phyloP scores from a whole-genome alignment of 2,797 vertebrate species.

The Microctenopoma stevenorrisi region DNA sequence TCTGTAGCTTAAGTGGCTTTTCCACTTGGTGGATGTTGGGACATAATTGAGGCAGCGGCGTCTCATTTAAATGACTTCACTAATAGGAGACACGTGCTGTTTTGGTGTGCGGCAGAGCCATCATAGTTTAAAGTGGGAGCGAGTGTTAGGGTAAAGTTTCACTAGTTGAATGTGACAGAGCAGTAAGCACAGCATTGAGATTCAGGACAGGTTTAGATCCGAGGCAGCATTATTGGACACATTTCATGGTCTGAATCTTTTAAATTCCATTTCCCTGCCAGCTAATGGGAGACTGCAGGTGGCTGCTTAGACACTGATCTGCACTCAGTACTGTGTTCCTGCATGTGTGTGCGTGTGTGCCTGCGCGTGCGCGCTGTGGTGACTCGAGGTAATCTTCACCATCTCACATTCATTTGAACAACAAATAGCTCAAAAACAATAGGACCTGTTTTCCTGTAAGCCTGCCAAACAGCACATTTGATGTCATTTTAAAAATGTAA shows the following conservation, averaged over 20 bases:
- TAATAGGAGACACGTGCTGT: background rate
- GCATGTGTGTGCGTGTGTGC: conserved; percentile 7
- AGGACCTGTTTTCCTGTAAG: conserved; percentile 18
- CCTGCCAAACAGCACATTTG: conserved; percentile 23
- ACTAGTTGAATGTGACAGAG: conserved; percentile 51
- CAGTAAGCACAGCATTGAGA: conserved; percentile 63
- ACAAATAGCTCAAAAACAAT: conserved; percentile 26
- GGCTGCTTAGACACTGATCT: conserved; percentile 59
- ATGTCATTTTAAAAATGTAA: conserved; percentile 1
- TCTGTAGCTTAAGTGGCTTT: background rate
- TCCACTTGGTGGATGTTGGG: background rate
- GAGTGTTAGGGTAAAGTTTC: conserved; percentile 35
- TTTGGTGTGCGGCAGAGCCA: background rate
- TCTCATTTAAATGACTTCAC: background rate
- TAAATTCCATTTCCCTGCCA: conserved; percentile 63
- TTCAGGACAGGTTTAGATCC: conserved; percentile 64
- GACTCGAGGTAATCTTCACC: conserved; percentile 32
- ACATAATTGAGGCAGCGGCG: conserved; percentile 7
- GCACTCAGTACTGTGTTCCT: conserved; percentile 16
- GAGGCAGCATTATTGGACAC: conserved; percentile 61
- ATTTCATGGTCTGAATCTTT: conserved; percentile 75
- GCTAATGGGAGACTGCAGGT: conserved; percentile 62
- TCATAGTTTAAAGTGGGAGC: conserved; percentile 2
- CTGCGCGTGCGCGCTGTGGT: background rate
- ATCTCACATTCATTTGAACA: conserved; percentile 37